A percentile compares a stretch with the other conserved stretches of the same genome.
Conservation (phyloP, 2,113 vertebrate species). For the Ageneiosus marmoratus region DNA sequence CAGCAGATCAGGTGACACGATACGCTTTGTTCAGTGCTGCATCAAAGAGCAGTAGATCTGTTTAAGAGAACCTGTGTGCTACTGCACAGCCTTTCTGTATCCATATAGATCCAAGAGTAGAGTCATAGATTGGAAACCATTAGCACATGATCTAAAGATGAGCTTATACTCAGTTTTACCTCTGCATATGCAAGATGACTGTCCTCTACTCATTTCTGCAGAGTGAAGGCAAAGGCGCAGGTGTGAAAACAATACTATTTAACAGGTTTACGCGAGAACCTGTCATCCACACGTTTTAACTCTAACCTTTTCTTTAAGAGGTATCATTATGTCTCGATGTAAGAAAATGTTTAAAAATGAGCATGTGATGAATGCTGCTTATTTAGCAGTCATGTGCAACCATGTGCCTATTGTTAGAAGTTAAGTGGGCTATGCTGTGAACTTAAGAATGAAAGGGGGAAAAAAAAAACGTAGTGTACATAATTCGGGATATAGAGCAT, state of each 20-base stretch:
- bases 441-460: neutral
- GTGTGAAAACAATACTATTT: neutral
- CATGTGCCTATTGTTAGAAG: neutral
- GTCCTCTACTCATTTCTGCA: neutral
- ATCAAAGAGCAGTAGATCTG: neutral
- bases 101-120: neutral
- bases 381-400: neutral
- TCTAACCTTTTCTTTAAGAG: neutral
- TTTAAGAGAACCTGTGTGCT: neutral
- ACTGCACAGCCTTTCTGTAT: neutral
- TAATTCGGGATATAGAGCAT: neutral
- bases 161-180: neutral
- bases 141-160: neutral
- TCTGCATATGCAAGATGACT: neutral
- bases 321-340: neutral
- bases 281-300: neutral
- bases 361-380: neutral
- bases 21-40: neutral
- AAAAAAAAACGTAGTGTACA: neutral
- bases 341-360: neutral
- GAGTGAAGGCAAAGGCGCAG: neutral
- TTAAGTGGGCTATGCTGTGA: neutral
- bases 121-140: neutral
- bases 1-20: slow-evolving; percentile 1
- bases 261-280: neutral